Percentiles rank a stretch among this genome's conserved stretches.
Evolutionary conservation across 2,113 vertebrate genomes (phyloP).

Genomic region (Leptocoma aspasia): DNA sequence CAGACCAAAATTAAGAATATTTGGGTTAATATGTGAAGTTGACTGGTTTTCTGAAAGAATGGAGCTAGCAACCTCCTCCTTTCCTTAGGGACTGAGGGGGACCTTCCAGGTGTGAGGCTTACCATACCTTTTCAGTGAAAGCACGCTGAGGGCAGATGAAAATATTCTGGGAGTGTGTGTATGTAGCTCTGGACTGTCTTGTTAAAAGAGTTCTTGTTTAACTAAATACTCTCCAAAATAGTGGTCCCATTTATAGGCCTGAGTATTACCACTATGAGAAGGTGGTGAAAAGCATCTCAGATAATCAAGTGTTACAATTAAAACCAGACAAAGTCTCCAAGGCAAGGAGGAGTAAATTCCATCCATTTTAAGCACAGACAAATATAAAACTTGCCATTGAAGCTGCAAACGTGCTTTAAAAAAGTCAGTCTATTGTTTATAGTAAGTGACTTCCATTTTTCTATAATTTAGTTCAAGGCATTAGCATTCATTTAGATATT

Average conservation of each 20-base stretch:
- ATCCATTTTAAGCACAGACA: background rate
- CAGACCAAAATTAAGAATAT: background rate
- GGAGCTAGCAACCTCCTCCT: background rate
- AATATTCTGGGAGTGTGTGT: background rate
- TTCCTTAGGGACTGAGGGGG: background rate
- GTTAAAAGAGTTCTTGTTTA: slow-evolving; percentile 10
- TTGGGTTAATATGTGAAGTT: background rate
- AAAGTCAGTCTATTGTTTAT: background rate
- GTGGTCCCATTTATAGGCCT: background rate
- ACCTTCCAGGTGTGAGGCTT: background rate
- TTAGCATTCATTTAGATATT: background rate
- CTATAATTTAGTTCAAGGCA: background rate
- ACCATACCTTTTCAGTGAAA: background rate
- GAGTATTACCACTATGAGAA: background rate
- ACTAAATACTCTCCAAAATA: background rate
- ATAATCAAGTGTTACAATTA: slow-evolving; percentile 31
- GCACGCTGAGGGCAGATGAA: background rate
- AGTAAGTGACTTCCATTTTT: background rate
- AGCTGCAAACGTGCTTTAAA: background rate
- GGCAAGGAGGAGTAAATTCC: slow-evolving; percentile 41
- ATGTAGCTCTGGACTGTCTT: background rate
- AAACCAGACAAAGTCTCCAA: slow-evolving; percentile 25
- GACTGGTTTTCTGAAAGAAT: background rate
- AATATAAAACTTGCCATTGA: background rate
- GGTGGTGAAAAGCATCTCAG: slow-evolving; percentile 56